Percentiles rank a stretch among this genome's conserved stretches.
These are phyloP conservation scores for Zootoca vivipara DNA, from an alignment of 2,113 vertebrate species.

Conservation along the genomic window DNA sequence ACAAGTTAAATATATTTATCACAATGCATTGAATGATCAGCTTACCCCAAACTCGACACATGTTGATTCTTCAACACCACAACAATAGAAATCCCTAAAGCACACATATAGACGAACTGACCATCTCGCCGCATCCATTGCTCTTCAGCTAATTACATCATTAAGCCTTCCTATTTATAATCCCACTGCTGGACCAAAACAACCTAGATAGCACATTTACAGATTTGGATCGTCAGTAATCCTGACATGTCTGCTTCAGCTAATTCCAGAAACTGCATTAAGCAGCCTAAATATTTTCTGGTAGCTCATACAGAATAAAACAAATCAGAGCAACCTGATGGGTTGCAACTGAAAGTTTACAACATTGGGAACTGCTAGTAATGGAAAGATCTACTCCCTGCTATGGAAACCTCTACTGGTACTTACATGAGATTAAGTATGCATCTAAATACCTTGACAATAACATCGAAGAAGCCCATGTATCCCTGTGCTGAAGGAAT, in stretches of 20 bases:
- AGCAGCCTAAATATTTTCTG: slow-evolving; percentile 58
- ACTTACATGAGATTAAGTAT: background rate
- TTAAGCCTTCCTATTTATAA: slow-evolving; percentile 75
- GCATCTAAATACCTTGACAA: background rate
- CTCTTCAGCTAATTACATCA: slow-evolving; percentile 57
- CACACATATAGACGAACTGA: background rate
- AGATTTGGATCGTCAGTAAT: slow-evolving; percentile 69
- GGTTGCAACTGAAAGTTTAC: background rate
- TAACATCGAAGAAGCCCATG: background rate
- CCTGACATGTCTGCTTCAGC: slow-evolving; percentile 61
- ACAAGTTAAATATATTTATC: background rate
- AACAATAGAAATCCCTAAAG: slow-evolving; percentile 50
- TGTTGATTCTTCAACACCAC: slow-evolving; percentile 34
- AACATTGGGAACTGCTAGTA: background rate
- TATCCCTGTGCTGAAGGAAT: background rate
- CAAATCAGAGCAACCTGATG: slow-evolving; percentile 26
- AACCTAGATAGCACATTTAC: slow-evolving; percentile 54
- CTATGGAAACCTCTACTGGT: background rate
- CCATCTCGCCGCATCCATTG: slow-evolving; percentile 25
- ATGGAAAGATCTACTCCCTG: background rate
- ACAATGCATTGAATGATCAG: background rate
- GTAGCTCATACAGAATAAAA: slow-evolving; percentile 51
- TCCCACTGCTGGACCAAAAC: slow-evolving; percentile 61
- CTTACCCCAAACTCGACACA: slow-evolving; percentile 46
- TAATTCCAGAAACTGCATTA: slow-evolving; percentile 59